phyloP scores from a whole-genome alignment of 2,888 invertebrate genomes.

The Zaprionus obscuricornis region DNA sequence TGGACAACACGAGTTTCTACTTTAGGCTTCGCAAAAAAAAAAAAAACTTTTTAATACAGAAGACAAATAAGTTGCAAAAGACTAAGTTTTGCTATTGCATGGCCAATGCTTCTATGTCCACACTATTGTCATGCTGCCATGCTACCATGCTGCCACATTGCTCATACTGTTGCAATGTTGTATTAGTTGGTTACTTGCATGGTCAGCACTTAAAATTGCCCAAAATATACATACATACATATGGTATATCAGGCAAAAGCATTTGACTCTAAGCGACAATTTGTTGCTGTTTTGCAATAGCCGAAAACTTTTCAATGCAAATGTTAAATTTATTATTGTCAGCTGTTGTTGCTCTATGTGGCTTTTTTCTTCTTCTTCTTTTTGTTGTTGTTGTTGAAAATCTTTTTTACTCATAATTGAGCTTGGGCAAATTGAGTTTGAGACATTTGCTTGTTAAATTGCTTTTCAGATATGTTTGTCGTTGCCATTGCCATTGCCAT shows the following conservation, averaged over 20 bases:
- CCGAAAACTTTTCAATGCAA: constrained; percentile 54
- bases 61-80: constrained; percentile 53
- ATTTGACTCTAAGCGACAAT: constrained; percentile 56
- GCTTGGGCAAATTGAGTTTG: constrained; percentile 39
- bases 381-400: constrained; percentile 22
- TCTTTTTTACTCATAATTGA: constrained; percentile 58
- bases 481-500: neutral
- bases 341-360: constrained; percentile 7
- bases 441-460: constrained; percentile 48
- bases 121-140: neutral
- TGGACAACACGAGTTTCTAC: constrained; percentile 71
- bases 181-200: constrained; percentile 17
- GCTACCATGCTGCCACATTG: constrained; percentile 1
- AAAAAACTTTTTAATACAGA: constrained; percentile 69
- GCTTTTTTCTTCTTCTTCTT: no score
- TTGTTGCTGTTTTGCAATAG: constrained; percentile 29
- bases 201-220: constrained; percentile 45
- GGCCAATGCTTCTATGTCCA: constrained; percentile 16
- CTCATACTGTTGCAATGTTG: constrained; percentile 10
- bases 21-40: constrained; percentile 62
- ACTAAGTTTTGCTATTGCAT: constrained; percentile 40
- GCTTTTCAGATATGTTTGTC: constrained; percentile 39
- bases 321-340: constrained; percentile 35
- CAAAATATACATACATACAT: constrained; percentile 4
- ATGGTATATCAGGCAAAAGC: constrained; percentile 29